Evolutionary conservation across 2,888 invertebrate genomes (phyloP), one percentile per base, ranked within the genome.

Genomic region (Lamproptera curius): DNA sequence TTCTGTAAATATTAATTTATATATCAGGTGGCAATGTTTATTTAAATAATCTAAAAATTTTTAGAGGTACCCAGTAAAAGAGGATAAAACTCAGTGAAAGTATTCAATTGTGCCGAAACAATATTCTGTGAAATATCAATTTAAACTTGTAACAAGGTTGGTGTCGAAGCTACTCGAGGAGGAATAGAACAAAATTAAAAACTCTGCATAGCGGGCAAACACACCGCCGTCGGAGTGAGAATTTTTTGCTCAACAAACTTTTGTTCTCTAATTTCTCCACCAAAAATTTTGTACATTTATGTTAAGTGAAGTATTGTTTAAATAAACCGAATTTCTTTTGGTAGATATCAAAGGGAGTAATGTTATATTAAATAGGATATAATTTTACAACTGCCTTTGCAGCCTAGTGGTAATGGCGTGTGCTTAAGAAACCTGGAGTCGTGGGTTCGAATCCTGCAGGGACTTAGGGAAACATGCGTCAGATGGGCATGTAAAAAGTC

Each of bases 101-200:
- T 48, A 43, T 48, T 43, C 43, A 34, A 43, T 48, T 43, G 42
- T 43, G 38, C 28, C 23, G 23, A 48, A 48, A 48, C 48, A 48
- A 42, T 42, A 34, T 42, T 42, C 42, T 34, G 42, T 42, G 48
- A 48, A 48, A 48, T 42, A 48, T 48, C 48, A 48, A 48, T 48
- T 48, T 48, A 48, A 48, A 48, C 38, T 48, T 48, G 48, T 48
- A 48, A 43, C 48, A 43, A 43, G 43, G 39, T 43, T 39, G 39
- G 48, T 48, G 42, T 48, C 48, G 48, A 39, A 48, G 42, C 42
- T 39, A 43, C 42, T 48, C 34, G 48, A 43, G 33, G 28, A 39
- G 34, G 28, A 42, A 38, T 31, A 38, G 47, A 26, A 43, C 48
- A 26, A 43, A 48, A 48, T 48, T 48, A 43, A 48, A 48, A 48